Evolutionary conservation across 2,113 vertebrate species (phyloP), one percentile per base, ranked within the genome.

Genomic region (Vidua chalybeata): DNA sequence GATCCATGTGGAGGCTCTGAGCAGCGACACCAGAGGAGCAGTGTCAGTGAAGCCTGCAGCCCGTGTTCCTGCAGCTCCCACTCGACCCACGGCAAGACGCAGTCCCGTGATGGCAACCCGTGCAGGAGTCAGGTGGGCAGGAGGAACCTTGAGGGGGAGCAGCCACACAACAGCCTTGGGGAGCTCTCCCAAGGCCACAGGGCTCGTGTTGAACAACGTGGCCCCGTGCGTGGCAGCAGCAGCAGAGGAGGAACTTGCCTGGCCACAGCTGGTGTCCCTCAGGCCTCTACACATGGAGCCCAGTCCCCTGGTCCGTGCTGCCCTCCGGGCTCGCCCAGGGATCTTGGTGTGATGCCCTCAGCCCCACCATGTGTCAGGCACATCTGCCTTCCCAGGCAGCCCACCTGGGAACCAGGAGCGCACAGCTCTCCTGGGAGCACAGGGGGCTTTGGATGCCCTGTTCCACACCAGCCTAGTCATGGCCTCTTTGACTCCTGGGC

Each of bases 41-140:
- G 48, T 1, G 21, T 3, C 64, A 33, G 46, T 28, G 66, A 45
- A 82, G 9, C 17, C 43, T 72, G 81, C 69, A 90, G 82, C 37
- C 31, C 43, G 0, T 6, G 6, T 11, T 75, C 52, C 84, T 59
- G 51, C 77, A 35, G 26, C 35, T 46, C 54, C 62, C 68, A 35
- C 2, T 1, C 51, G 61, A 11, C 24, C 51, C 51, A 30, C 0
- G 0, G 66, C 0, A 0, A 68, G 39, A 7, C 6, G 11, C 2
- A 1, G 12, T 5, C 8, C 27, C 15, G 13, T 24, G 62, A 14
- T 11, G 9, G 45, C 43, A 20, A 33, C 17, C 33, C 15, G 15
- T 55, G n/a, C 41, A 52, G 75, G 61, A 35, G 13, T 13, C 75
- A 88, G 48, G 74, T 10, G 75, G 43, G 69, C 39, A 93, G 58